Percentiles rank a stretch among this genome's conserved stretches.
Evolutionary conservation across 2,113 vertebrate genomes (phyloP).

Genomic region (Stegostoma tigrinum): DNA sequence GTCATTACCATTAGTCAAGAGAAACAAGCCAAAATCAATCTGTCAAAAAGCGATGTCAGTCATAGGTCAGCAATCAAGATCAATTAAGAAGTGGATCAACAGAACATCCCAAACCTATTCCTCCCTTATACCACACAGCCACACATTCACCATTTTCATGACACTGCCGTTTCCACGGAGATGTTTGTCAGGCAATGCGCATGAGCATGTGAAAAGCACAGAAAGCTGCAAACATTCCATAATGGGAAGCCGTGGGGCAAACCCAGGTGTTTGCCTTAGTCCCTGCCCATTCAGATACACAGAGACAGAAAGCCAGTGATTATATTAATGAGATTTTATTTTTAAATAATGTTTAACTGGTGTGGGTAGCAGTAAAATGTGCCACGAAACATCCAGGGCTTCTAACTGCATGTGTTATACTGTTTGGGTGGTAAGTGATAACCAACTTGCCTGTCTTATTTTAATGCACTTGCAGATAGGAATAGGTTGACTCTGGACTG

Average conservation of each 20-base stretch:
- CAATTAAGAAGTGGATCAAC: not conserved
- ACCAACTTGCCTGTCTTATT: not conserved
- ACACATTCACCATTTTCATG: not conserved
- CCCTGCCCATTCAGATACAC: not conserved
- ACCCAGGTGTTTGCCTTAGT: constrained; percentile 8
- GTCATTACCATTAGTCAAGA: not conserved
- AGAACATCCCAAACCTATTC: not conserved
- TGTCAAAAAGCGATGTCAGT: not conserved
- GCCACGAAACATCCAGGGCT: not conserved
- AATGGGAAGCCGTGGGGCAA: not conserved
- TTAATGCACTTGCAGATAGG: not conserved
- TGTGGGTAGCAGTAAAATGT: too few relatives aligned
- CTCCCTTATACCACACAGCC: not conserved
- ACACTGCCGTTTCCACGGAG: not conserved
- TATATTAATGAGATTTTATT: not conserved
- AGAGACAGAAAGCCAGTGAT: not conserved
- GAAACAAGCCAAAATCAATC: not conserved
- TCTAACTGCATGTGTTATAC: not conserved
- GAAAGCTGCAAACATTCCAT: not conserved
- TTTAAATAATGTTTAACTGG: not conserved
- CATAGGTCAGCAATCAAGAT: not conserved
- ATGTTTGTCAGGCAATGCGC: not conserved
- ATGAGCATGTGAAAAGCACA: not conserved
- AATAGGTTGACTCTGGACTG: not conserved
- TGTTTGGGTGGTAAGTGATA: not conserved